Percentiles rank a stretch among this genome's conserved stretches.
phyloP scores from a whole-genome alignment of 2,888 invertebrate genomes.

The Cataglyphis altisquamis region DNA sequence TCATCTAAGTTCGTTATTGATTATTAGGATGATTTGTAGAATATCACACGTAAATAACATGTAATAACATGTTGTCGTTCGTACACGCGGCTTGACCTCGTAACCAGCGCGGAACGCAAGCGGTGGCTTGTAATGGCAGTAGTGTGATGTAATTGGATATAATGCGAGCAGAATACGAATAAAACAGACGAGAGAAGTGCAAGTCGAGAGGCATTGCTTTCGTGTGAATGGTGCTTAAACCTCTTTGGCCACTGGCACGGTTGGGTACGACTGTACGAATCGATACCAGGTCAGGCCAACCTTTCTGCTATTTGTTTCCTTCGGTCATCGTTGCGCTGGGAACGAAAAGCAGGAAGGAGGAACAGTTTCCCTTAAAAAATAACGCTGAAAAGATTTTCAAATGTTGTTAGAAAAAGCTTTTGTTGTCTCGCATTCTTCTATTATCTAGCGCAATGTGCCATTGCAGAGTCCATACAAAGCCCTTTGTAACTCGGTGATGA shows the following conservation, averaged over 20 bases:
- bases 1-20: background rate
- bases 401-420: slow-evolving; percentile 36
- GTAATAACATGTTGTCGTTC: slow-evolving; percentile 46
- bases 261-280: slow-evolving; percentile 74
- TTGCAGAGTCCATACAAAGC: slow-evolving; percentile 37
- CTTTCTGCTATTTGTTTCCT: slow-evolving; percentile 64
- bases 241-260: slow-evolving; percentile 68
- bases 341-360: slow-evolving; percentile 29
- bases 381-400: slow-evolving; percentile 31
- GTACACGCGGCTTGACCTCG: slow-evolving; percentile 42
- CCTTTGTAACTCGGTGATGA: slow-evolving; percentile 42
- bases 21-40: background rate
- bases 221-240: slow-evolving; percentile 55
- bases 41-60: slow-evolving; percentile 17
- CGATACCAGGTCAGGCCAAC: slow-evolving; percentile 70
- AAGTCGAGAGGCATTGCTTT: slow-evolving; percentile 17
- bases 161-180: slow-evolving; percentile 51
- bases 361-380: slow-evolving; percentile 7
- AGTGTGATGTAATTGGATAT: slow-evolving; percentile 57
- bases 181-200: slow-evolving; percentile 38
- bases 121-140: slow-evolving; percentile 47
- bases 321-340: slow-evolving; percentile 46
- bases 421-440: slow-evolving; percentile 29
- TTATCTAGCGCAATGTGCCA: slow-evolving; percentile 29
- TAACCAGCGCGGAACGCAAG: slow-evolving; percentile 46